Base-by-base conservation (phyloP, 2,888 invertebrate genomes). In the Drosophila meridiana region DNA sequence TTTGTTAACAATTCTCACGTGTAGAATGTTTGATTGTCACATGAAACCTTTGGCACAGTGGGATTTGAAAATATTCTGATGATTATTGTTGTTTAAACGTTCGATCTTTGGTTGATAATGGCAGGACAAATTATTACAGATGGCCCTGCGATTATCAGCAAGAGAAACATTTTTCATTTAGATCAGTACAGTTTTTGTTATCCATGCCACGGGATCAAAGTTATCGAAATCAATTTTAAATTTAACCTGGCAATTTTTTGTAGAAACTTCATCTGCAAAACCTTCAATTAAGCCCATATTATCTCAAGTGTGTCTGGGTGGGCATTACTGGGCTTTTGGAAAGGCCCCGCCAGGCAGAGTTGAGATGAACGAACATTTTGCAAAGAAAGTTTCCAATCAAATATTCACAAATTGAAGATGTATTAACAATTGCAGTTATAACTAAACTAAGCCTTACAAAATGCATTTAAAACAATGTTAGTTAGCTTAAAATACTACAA, bases 111-210 rank as follows among this genome's bases (percentile, higher is more conserved):
- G 32, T 72, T 64, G 64, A 82, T 90, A 90, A 90, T 87, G 43
- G 43, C 63, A 62, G 20, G n/a, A 26, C 9, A 9, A 2, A 30
- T 30, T 13, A 20, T 11, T 20, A 14, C 0, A 3, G 0, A 38
- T 26, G 26, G 11, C 6, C 42, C 7, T 53, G 66, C 40, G 14
- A 81, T 86, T 91, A 87, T 83, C 69, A 70, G 78, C 69, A 82
- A 82, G 91, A 91, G 86, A 83, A 85, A 83, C 89, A 88, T 89
- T 90, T 85, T 83, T 30, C 88, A 89, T 69, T 89, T 90, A 9
- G 78, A 76, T 69, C 66, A 80, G 70, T 80, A 73, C 87, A 88
- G 88, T 85, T 85, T 83, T 32, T 58, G 20, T 68, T 34, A 42
- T 80, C 76, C 67, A 82, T 80, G 79, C 69, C 77, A 62, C 62